Evolutionary conservation across 2,888 invertebrate species (phyloP).

Genomic region (Acleris holmiana): DNA sequence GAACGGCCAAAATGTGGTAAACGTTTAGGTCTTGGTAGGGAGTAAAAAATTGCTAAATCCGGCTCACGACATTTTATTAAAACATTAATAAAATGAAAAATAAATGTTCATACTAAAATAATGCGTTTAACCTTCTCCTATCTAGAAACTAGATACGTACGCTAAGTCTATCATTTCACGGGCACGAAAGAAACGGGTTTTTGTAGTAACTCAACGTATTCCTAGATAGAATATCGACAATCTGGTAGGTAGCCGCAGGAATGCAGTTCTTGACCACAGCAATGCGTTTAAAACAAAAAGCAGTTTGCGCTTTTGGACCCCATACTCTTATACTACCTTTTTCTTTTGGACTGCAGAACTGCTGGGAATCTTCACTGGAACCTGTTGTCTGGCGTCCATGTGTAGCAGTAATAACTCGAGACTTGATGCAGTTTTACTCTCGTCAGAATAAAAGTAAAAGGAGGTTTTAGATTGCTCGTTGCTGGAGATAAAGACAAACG

Average conservation of each 20-base stretch:
- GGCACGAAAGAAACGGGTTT: conserved; percentile 22
- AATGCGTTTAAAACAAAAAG: no score
- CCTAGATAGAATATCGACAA: conserved; percentile 59
- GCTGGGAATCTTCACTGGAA: conserved; percentile 69
- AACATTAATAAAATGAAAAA: background rate
- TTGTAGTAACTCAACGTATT: conserved; percentile 55
- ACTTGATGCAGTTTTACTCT: conserved; percentile 54
- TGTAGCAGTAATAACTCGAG: conserved; percentile 45
- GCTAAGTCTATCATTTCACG: conserved; percentile 5
- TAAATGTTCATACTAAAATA: background rate
- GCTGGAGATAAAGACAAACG: conserved; percentile 5
- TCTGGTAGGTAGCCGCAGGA: conserved; percentile 40
- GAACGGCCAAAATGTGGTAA: conserved; percentile 29
- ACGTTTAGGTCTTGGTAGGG: conserved; percentile 19
- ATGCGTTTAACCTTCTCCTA: background rate
- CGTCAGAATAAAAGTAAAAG: conserved; percentile 48
- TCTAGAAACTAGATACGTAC: background rate
- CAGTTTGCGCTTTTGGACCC: no score
- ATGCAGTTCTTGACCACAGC: conserved; percentile 46
- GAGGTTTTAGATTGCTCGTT: conserved; percentile 34
- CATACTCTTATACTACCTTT: no score
- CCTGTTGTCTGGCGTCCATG: conserved; percentile 65
- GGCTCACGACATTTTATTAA: conserved; percentile 13
- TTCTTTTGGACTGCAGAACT: background rate
- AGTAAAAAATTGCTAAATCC: conserved; percentile 30